phyloP scores from a whole-genome alignment of 2,797 vertebrate species.

The Garrulus glandarius region DNA sequence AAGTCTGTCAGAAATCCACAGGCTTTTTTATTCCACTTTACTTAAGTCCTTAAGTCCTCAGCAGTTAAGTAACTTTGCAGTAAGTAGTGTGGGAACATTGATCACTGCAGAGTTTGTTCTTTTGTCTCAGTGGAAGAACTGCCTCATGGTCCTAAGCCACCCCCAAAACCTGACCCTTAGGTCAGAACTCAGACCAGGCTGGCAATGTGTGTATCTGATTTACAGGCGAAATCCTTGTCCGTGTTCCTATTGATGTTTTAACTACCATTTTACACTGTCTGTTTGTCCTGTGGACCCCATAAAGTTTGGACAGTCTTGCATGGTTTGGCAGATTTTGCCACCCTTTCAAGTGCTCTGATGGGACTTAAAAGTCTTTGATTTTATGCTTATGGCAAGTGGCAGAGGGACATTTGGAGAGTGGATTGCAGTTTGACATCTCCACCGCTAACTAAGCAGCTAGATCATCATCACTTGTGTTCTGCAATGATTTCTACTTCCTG shows the following conservation, averaged over 20 bases:
- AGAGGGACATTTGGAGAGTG: not conserved
- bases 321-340: not conserved
- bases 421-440: not conserved
- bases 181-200: not conserved
- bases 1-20: not conserved
- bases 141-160: not conserved
- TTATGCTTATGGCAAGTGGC: not conserved
- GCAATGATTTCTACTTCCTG: not conserved
- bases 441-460: not conserved
- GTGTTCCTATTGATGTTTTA: not conserved
- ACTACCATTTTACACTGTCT: not conserved
- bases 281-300: not conserved
- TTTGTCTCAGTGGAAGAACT: not conserved
- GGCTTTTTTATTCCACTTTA: not conserved
- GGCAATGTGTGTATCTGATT: not conserved
- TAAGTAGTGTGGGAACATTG: not conserved
- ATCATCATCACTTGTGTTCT: not conserved
- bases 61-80: fast-evolving
- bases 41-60: not conserved
- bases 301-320: not conserved
- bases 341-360: not conserved
- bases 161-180: not conserved
- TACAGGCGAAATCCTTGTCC: not conserved
- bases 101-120: not conserved
- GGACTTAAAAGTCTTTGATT: not conserved